Evolutionary conservation across 2,888 invertebrate genomes (phyloP).

Genomic region (Gerosis bhagava): DNA sequence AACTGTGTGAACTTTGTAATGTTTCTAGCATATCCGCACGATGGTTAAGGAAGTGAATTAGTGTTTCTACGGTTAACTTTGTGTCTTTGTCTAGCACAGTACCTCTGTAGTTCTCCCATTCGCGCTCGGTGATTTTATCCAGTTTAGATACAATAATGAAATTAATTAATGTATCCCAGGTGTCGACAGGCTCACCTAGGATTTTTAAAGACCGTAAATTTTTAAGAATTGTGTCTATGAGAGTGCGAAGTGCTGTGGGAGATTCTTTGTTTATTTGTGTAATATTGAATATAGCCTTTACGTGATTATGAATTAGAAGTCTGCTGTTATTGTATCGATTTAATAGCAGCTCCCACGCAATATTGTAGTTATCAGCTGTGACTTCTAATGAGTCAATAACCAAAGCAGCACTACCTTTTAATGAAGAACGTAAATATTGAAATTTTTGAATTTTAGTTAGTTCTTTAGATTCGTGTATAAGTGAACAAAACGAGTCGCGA

Average conservation of each 20-base stretch:
- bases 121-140: constrained; percentile 31
- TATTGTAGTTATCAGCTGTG: constrained; percentile 19
- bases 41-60: constrained; percentile 13
- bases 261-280: constrained; percentile 28
- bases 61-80: constrained; percentile 5
- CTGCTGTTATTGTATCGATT: constrained; percentile 23
- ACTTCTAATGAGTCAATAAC: constrained; percentile 23
- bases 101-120: constrained; percentile 28
- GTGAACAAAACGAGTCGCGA: constrained; percentile 15
- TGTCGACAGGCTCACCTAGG: constrained; percentile 27
- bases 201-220: constrained; percentile 32
- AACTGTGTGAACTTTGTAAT: neutral
- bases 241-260: constrained; percentile 20
- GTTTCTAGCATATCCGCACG: constrained; percentile 22
- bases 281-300: constrained; percentile 30
- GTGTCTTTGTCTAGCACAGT: constrained; percentile 1
- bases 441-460: constrained; percentile 20
- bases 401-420: constrained; percentile 12
- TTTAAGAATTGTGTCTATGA: constrained; percentile 28
- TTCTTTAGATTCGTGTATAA: constrained; percentile 8
- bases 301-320: constrained; percentile 26
- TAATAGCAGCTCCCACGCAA: constrained; percentile 25
- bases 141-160: constrained; percentile 32
- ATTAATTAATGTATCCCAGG: constrained; percentile 30
- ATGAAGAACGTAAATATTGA: constrained; percentile 21